Evolutionary conservation across 1,140 invertebrate species (phyloP).

Genomic region (Calosoma granatense): DNA sequence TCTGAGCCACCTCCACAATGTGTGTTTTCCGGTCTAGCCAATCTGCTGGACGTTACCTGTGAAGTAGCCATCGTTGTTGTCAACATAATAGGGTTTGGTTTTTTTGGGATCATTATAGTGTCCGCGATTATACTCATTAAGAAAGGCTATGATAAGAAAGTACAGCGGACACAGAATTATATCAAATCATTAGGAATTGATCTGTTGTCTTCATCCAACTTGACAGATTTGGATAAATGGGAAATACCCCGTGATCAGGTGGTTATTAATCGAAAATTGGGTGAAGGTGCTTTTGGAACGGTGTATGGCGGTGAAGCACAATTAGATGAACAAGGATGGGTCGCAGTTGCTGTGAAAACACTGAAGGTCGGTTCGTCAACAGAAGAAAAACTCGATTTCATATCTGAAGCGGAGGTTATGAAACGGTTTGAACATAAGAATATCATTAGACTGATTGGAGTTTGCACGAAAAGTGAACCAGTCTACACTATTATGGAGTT

Average conservation of each 20-base stretch:
- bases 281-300: constrained; percentile 82
- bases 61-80: constrained; percentile 59
- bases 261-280: constrained; percentile 81
- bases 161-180: constrained; percentile 54
- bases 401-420: constrained; percentile 89
- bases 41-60: constrained; percentile 55
- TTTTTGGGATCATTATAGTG: constrained; percentile 49
- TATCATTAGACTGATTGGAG: constrained; percentile 75
- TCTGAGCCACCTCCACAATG: constrained; percentile 46
- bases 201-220: constrained; percentile 39
- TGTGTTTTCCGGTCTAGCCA: constrained; percentile 51
- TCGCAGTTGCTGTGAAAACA: constrained; percentile 84
- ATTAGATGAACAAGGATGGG: constrained; percentile 61
- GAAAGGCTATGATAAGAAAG: constrained; percentile 62
- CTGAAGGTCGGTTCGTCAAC: constrained; percentile 69
- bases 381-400: constrained; percentile 84
- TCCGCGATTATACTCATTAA: constrained; percentile 52
- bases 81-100: constrained; percentile 55
- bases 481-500: constrained; percentile 89
- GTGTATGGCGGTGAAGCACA: constrained; percentile 78
- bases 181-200: constrained; percentile 63
- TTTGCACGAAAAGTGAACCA: constrained; percentile 75
- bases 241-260: constrained; percentile 73
- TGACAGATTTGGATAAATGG: constrained; percentile 65
- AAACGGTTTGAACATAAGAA: constrained; percentile 86